Percentiles rank a stretch among this genome's conserved stretches.
Evolutionary conservation across 2,888 invertebrate genomes (phyloP).

Genomic region (Eurytoma adleriae): DNA sequence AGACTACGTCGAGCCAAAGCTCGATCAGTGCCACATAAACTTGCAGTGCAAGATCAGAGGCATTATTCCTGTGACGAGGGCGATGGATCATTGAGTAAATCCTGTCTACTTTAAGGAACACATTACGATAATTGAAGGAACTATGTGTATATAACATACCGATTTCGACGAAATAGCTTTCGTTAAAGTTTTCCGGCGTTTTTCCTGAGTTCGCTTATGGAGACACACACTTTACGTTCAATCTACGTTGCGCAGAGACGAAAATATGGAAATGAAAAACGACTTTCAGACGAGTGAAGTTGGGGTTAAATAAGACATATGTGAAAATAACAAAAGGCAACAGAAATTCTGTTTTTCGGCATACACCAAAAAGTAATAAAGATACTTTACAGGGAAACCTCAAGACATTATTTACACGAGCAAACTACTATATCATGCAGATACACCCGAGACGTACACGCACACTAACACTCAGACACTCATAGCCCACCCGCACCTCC

Average conservation of each 20-base stretch:
- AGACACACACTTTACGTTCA: conserved; percentile 57
- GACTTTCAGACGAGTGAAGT: conserved; percentile 60
- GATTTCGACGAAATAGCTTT: conserved; percentile 66
- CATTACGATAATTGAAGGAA: conserved; percentile 71
- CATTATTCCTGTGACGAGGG: conserved; percentile 52
- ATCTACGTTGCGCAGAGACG: conserved; percentile 72
- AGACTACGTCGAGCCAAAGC: conserved; percentile 50
- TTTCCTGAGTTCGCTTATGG: conserved; percentile 67
- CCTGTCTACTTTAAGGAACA: conserved; percentile 71
- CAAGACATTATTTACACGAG: conserved; percentile 55
- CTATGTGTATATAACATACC: conserved; percentile 62
- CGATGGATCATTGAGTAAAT: conserved; percentile 59
- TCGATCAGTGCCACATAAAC: conserved; percentile 53
- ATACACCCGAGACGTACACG: conserved; percentile 52
- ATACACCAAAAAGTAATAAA: conserved; percentile 66
- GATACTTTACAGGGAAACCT: conserved; percentile 56
- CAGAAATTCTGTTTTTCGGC: conserved; percentile 71
- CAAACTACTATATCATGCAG: conserved; percentile 33
- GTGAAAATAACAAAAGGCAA: conserved; percentile 60
- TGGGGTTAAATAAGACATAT: conserved; percentile 56
- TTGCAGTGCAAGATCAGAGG: conserved; percentile 56
- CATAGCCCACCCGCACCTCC: neutral
- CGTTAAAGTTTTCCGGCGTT: conserved; percentile 71
- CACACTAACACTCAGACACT: conserved; percentile 4
- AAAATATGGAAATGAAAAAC: conserved; percentile 63